Evolutionary conservation across 2,797 vertebrate species (phyloP), one percentile per base, ranked within the genome.

Genomic region (Champsocephalus gunnari): DNA sequence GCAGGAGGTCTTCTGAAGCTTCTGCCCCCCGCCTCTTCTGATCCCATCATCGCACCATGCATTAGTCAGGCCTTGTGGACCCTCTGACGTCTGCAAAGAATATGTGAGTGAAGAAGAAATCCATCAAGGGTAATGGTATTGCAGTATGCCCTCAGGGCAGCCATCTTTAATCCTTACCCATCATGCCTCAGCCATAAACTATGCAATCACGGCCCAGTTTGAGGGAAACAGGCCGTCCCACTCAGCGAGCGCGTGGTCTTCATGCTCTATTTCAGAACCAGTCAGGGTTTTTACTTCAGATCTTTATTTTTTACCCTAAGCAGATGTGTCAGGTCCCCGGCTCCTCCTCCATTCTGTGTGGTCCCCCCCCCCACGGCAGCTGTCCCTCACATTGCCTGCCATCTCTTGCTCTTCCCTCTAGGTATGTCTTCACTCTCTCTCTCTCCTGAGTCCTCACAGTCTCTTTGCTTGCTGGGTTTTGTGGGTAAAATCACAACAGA

Each of bases 51-150:
- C 79, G 82, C 82, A 81, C 91, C 92, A 95, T 94, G 85, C 90
- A 95, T 96, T 96, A 96, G 96, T 96, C 93, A 96, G 90, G 87
- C 81, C 76, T 93, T 89, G 85, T 88, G 93, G 91, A 88, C 81
- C 79, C 69, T 91, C 92, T 93, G 92, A 87, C 78, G 91, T 93
- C 90, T 92, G 89, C 90, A 90, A 88, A 94, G 94, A 95, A 91
- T 94, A 92, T 95, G 92, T 86, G 88, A 94, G 90, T 85, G 89
- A 94, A 93, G 86, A 87, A 87, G 81, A 91, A 95, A 96, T 95
- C 95, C 88, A 95, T 96, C 93, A 95, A 93, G 93, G 95, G 90
- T 92, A 96, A 94, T 91, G 88, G 88, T 92, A 93, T 92, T 94
- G 93, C 88, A 87, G 93, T 93, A 92, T 91, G 90, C 92, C 95